Conservation (phyloP, 2,888 invertebrate species). For the Xestia xanthographa region DNA sequence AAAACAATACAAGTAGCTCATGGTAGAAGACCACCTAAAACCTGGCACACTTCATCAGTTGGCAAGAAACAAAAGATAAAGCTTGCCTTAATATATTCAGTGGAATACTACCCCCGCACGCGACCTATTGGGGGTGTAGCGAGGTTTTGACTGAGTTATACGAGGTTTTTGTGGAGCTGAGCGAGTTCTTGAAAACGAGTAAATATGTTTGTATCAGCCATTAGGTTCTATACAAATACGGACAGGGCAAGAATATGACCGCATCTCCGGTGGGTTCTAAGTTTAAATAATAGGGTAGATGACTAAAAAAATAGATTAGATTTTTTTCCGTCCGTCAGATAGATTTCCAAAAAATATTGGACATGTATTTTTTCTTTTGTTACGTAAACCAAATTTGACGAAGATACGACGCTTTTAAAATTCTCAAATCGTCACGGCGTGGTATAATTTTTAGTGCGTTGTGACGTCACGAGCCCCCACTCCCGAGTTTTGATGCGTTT, state of each 20-base stretch:
- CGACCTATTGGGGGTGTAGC: slow-evolving; percentile 33
- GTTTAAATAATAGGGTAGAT: neutral
- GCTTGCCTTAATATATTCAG: slow-evolving; percentile 54
- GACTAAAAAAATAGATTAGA: no score
- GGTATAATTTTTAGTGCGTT: no score
- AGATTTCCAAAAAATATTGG: no score
- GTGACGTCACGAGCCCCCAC: no score
- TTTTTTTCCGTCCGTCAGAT: no score
- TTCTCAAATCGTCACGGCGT: no score
- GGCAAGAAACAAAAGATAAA: slow-evolving; percentile 62
- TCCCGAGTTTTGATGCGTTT: no score
- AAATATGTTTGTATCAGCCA: neutral
- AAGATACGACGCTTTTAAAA: no score
- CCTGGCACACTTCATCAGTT: slow-evolving; percentile 50
- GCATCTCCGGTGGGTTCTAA: neutral
- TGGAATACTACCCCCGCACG: slow-evolving; percentile 53
- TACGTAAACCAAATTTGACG: no score
- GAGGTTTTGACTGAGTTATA: slow-evolving; percentile 7
- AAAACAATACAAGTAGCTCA: neutral
- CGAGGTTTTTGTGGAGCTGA: neutral
- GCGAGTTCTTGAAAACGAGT: neutral
- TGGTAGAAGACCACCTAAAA: slow-evolving; percentile 9
- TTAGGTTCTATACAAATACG: neutral
- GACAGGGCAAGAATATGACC: neutral
- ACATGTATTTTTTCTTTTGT: no score